These are phyloP conservation scores for Peromyscus polionotus DNA, from an alignment of 2,113 vertebrate species.

Conservation along the genomic window DNA sequence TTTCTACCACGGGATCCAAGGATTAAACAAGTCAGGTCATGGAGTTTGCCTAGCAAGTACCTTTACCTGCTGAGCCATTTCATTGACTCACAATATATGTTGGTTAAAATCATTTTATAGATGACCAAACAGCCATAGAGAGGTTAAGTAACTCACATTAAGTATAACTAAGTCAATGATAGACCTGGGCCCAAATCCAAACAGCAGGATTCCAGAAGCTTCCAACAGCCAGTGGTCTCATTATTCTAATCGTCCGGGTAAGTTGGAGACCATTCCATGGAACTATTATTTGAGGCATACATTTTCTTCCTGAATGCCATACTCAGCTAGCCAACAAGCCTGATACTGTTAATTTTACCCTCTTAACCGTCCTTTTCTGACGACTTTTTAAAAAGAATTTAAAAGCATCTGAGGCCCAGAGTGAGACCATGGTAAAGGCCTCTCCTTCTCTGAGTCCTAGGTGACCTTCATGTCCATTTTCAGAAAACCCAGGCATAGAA, in stretches of 20 bases:
- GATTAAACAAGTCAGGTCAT: too few relatives aligned
- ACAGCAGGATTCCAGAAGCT: neutral
- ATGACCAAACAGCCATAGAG: constrained; percentile 8
- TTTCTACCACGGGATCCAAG: neutral
- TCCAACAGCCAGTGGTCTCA: neutral
- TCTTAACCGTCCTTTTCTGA: neutral
- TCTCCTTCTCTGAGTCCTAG: neutral
- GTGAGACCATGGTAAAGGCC: neutral
- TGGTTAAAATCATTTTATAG: neutral
- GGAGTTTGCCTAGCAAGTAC: neutral
- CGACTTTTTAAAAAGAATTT: neutral
- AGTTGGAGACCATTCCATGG: neutral
- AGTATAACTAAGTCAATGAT: constrained; percentile 15
- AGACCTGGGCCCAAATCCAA: neutral
- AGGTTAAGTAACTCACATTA: neutral
- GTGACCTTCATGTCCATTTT: neutral
- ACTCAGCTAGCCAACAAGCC: neutral
- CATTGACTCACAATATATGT: neutral
- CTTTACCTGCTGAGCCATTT: neutral
- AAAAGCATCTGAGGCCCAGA: neutral
- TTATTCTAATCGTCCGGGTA: constrained; percentile 20
- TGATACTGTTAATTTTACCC: neutral
- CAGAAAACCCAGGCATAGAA: neutral
- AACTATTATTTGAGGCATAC: neutral
- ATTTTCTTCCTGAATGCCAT: neutral